Conservation (phyloP, 2,113 vertebrate genomes). For the Sinocyclocheilus maitianheensis region DNA sequence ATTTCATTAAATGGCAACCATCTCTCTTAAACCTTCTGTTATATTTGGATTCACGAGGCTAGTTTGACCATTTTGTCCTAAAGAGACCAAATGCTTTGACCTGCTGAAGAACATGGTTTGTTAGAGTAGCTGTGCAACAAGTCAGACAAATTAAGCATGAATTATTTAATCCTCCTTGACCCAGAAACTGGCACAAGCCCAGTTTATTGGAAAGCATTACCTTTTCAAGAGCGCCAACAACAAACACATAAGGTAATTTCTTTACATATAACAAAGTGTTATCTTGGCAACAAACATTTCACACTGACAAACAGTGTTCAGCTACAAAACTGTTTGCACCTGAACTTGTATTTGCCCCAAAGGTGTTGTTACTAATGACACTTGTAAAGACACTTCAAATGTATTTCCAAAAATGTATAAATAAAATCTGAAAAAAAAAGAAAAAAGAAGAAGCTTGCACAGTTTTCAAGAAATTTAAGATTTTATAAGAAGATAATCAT, state of each 20-base stretch:
- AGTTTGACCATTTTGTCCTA: background rate
- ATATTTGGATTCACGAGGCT: background rate
- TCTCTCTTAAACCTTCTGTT: background rate
- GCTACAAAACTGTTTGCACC: background rate
- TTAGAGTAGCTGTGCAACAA: background rate
- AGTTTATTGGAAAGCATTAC: background rate
- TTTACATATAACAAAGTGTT: background rate
- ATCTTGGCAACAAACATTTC: background rate
- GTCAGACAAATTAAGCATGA: conserved; percentile 2
- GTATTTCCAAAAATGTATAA: background rate
- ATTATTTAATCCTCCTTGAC: conserved; percentile 17
- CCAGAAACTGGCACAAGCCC: background rate
- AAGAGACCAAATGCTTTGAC: conserved; percentile 10
- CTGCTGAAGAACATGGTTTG: background rate
- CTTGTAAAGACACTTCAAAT: background rate
- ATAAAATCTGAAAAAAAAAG: background rate
- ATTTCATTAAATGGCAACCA: background rate
- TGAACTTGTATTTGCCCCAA: background rate
- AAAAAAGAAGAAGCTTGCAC: background rate
- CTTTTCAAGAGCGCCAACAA: background rate
- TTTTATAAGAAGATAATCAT: background rate
- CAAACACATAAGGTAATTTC: background rate
- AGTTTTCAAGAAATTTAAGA: background rate
- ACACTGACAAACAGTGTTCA: background rate
- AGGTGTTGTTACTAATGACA: background rate